Conservation (phyloP, 2,797 vertebrate species). For the Lepilemur septentrionalis region DNA sequence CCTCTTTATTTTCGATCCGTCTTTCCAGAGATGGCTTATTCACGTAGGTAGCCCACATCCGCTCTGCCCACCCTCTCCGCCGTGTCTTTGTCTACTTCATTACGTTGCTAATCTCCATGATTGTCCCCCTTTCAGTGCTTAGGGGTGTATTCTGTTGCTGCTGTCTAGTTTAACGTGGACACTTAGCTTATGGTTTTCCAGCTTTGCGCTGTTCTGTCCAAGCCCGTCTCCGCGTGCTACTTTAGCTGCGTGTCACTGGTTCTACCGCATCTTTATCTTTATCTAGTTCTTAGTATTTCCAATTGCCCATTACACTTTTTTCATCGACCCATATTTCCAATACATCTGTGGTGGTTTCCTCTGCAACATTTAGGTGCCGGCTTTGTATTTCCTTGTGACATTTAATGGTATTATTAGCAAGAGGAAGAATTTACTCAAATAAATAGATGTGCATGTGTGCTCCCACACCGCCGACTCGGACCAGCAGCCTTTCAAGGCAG, state of each 20-base stretch:
- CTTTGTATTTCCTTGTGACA: not conserved
- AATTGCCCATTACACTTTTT: not conserved
- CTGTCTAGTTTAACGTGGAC: not conserved
- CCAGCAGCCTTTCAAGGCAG: fast-evolving
- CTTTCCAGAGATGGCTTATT: not conserved
- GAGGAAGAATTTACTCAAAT: not conserved
- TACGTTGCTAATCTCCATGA: not conserved
- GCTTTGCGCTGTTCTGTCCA: not conserved
- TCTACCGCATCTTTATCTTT: not conserved
- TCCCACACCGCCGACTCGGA: fast-evolving
- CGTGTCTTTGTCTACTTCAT: not conserved
- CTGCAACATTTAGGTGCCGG: not conserved
- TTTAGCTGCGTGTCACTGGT: not conserved
- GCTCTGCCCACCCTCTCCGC: not conserved
- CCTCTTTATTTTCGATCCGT: not conserved
- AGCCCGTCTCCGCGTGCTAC: not conserved
- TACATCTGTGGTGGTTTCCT: not conserved
- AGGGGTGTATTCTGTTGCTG: not conserved
- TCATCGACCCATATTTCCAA: too few relatives aligned
- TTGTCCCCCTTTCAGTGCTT: not conserved
- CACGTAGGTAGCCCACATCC: not conserved
- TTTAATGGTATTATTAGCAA: not conserved
- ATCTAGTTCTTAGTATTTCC: not conserved
- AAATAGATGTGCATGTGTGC: not conserved
- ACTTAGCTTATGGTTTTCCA: not conserved